Conservation (phyloP, 2,888 invertebrate genomes). For the Cyaniris semiargus region DNA sequence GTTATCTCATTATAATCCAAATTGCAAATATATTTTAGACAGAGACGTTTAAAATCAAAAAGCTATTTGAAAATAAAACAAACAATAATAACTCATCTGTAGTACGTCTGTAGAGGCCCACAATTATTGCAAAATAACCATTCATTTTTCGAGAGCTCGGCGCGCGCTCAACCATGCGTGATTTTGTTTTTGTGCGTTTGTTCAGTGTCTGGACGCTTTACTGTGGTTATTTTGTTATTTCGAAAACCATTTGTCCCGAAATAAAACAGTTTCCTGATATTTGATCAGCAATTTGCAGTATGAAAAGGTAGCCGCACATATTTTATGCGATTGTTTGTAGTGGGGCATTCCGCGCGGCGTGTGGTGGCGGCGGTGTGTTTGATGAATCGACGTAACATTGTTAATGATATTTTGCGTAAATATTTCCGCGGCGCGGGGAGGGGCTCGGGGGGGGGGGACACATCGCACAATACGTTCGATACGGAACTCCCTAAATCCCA, state of each 20-base stretch:
- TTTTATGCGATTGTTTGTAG: slow-evolving; percentile 46
- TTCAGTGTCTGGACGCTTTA: slow-evolving; percentile 67
- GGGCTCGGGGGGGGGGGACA: slow-evolving; percentile 56
- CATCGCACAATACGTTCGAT: slow-evolving; percentile 76
- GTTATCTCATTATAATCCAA: background rate
- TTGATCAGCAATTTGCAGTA: slow-evolving; percentile 52
- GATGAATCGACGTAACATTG: slow-evolving; percentile 43
- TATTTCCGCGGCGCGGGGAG: slow-evolving; percentile 49
- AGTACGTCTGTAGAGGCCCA: slow-evolving; percentile 51
- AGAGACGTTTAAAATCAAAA: background rate
- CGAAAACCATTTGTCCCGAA: slow-evolving; percentile 63
- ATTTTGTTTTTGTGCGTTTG: slow-evolving; percentile 74
- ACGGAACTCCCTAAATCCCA: slow-evolving; percentile 78
- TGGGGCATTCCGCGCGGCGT: slow-evolving; percentile 38
- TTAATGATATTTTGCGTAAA: slow-evolving; percentile 44
- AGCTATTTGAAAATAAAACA: background rate
- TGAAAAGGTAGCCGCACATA: slow-evolving; percentile 44
- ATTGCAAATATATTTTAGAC: background rate
- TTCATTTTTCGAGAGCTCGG: slow-evolving; percentile 68
- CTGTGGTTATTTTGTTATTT: slow-evolving; percentile 68
- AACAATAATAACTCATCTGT: background rate
- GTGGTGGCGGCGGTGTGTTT: slow-evolving; percentile 40
- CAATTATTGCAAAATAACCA: slow-evolving; percentile 72
- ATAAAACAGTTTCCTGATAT: slow-evolving; percentile 61
- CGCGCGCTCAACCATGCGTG: slow-evolving; percentile 70